These are phyloP conservation scores for Heliocidaris tuberculata DNA, from an alignment of 35 echinoderm and acorn worm species.

Conservation along the genomic window DNA sequence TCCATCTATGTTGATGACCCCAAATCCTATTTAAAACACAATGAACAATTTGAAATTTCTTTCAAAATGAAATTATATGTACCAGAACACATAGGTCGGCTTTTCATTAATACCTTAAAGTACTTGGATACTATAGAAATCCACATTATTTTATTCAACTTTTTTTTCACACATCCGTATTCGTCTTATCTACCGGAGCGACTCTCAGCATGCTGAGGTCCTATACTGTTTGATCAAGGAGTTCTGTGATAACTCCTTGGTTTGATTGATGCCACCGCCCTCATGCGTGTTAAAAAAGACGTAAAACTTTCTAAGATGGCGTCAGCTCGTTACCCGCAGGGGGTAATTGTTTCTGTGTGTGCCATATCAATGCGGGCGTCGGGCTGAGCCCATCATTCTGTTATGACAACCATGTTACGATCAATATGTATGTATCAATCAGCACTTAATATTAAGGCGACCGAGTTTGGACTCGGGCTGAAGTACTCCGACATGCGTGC, in stretches of 20 bases:
- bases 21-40: too few relatives aligned
- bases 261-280: background rate
- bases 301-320: background rate
- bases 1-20: too few relatives aligned
- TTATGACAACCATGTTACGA: constrained; percentile 2
- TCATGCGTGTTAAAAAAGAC: background rate
- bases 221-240: too few relatives aligned
- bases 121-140: background rate
- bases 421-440: background rate
- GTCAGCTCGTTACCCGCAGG: background rate
- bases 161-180: too few relatives aligned
- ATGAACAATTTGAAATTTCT: too few relatives aligned
- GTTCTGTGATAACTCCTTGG: too few relatives aligned
- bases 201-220: background rate
- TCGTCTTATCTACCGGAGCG: background rate
- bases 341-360: background rate
- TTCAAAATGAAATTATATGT: too few relatives aligned
- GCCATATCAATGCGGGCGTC: background rate
- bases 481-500: too few relatives aligned
- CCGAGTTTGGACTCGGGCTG: too few relatives aligned
- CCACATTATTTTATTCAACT: background rate
- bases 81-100: too few relatives aligned
- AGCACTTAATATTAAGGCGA: too few relatives aligned
- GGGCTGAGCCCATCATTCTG: background rate
- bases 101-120: background rate